These are phyloP conservation scores for Nerophis ophidion DNA, from an alignment of 2,113 vertebrate genomes.

Conservation along the genomic window DNA sequence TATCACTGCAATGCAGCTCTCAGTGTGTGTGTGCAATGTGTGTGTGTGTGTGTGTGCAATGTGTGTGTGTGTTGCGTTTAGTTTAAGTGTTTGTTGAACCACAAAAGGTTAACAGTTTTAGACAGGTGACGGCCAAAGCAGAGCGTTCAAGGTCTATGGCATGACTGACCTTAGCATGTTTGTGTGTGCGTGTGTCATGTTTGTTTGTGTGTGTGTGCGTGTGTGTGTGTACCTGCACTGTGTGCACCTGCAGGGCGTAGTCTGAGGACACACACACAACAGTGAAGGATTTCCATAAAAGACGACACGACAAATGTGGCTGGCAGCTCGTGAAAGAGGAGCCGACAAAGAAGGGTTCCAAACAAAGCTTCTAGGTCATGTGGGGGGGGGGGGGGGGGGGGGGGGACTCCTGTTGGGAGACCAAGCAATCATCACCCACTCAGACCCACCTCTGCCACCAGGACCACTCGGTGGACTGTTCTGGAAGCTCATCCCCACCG, in stretches of 20 bases:
- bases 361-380: neutral
- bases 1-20: constrained; percentile 20
- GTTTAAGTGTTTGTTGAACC: neutral
- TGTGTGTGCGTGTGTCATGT: neutral
- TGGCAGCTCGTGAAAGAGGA: neutral
- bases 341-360: neutral
- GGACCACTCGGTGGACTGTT: neutral
- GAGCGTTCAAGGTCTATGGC: constrained; percentile 3
- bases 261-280: neutral
- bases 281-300: neutral
- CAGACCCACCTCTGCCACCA: no score
- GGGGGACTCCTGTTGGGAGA: neutral
- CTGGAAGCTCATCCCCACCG: no score
- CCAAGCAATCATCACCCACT: neutral
- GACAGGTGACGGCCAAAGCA: constrained; percentile 24
- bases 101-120: constrained; percentile 21
- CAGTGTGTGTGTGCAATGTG: neutral
- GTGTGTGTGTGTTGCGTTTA: no score
- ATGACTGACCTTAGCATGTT: constrained; percentile 13
- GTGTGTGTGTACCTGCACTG: neutral
- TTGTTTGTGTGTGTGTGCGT: neutral
- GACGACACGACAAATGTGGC: neutral
- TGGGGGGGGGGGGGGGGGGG: neutral
- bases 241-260: neutral
- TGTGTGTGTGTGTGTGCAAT: neutral